phyloP scores from a whole-genome alignment of 30 jellyfish, hydroid and myxozoan species.

The Chrysaora quinquecirrha region DNA sequence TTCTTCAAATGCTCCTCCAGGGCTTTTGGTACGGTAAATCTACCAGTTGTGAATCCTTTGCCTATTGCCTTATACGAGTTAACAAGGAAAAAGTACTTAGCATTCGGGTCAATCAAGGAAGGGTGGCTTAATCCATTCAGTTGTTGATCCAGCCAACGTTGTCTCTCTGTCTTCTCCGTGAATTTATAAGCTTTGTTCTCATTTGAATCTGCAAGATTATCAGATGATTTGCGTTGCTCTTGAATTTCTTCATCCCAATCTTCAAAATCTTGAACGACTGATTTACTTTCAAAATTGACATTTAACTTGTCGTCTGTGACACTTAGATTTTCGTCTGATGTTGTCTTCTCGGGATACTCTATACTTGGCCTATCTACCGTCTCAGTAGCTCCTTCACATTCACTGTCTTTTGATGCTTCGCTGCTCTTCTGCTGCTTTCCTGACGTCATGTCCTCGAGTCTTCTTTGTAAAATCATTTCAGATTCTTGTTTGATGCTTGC shows the following conservation, averaged over 20 bases:
- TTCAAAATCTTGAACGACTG: not conserved
- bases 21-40: not conserved
- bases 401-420: too few relatives aligned
- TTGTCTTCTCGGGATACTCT: not conserved
- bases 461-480: not conserved
- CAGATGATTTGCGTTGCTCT: not conserved
- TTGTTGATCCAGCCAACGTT: slow-evolving; percentile 29
- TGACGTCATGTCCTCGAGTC: not conserved
- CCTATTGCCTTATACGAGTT: not conserved
- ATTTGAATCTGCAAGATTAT: not conserved
- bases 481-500: not conserved
- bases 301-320: not conserved
- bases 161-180: not conserved
- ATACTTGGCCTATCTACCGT: not conserved
- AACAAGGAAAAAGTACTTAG: slow-evolving; percentile 35
- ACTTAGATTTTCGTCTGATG: not conserved
- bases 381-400: not conserved
- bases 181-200: not conserved
- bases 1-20: not conserved
- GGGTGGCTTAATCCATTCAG: slow-evolving; percentile 24
- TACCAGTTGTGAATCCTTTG: slow-evolving; percentile 5
- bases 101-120: not conserved
- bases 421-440: too few relatives aligned
- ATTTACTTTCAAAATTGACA: too few relatives aligned
- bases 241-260: not conserved